A percentile compares a stretch with the other conserved stretches of the same genome.
phyloP scores from a whole-genome alignment of 2,113 vertebrate genomes.

The Dromiciops gliroides region DNA sequence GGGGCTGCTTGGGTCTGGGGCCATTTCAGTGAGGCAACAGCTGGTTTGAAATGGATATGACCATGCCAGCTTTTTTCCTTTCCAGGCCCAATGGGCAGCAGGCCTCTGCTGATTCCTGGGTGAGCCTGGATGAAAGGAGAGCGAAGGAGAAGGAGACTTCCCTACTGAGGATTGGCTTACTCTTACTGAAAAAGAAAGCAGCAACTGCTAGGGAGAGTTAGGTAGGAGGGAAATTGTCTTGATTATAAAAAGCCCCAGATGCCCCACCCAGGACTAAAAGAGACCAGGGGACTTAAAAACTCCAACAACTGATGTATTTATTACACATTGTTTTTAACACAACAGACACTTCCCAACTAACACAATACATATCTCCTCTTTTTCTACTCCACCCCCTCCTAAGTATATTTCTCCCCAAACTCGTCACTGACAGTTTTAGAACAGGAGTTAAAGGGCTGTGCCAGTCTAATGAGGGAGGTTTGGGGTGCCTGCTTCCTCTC shows the following conservation, averaged over 20 bases:
- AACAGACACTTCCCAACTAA: background rate
- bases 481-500: background rate
- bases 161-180: background rate
- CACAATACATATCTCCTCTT: background rate
- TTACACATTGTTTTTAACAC: background rate
- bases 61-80: background rate
- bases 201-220: constrained; percentile 54
- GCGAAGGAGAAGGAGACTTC: background rate
- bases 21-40: constrained; percentile 52
- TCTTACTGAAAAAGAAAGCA: constrained; percentile 21
- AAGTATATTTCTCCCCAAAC: background rate
- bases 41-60: constrained; percentile 66
- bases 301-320: background rate
- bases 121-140: background rate
- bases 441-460: background rate
- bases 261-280: background rate
- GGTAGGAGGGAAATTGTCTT: background rate
- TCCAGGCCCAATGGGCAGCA: background rate
- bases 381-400: background rate
- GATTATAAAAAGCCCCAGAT: background rate
- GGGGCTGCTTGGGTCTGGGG: constrained; percentile 47
- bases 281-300: background rate
- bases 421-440: background rate
- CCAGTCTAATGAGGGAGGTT: background rate
- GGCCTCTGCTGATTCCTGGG: background rate